Base-by-base conservation (phyloP, 30 jellyfish, hydroid and myxozoan genomes). In the Hydra vulgaris region DNA sequence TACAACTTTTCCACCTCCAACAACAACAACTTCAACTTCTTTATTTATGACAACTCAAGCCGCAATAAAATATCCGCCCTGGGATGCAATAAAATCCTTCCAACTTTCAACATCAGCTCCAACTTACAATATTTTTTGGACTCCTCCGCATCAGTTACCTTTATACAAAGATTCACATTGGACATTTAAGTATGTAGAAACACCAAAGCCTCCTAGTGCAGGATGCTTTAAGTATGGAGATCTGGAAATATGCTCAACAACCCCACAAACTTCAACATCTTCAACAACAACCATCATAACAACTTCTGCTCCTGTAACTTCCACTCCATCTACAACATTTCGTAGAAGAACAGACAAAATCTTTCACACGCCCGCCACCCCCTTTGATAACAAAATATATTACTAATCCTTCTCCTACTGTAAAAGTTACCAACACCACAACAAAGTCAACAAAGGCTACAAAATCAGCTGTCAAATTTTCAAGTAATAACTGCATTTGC, bases 331-430 rank as follows among this genome's bases (percentile, higher is more conserved):
- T 17, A 53, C 85, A 8, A 73, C 7, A 25, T 18, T 25, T n/a
- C 23, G 27, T 27, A 15, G 53, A 23, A 53, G 68, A 0, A 66
- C 87, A 27, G n/a, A 80, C 87, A 1, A 80, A 80, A 25, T 71
- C 87, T 24, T 20, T 80, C 4, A 80, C 87, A 1, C 69, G 21
- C 18, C 83, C 87, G 17, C 70, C 83, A 18, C 87, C 83, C 20
- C 27, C 17, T 21, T n/a, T n/a, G n/a, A 20, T 74, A 15, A 80
- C 87, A 0, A 80, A 53, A 5, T 78, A 80, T 26, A 21, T 66
- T 69, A 80, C 87, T 12, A 23, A 80, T 19, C 71, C 87, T 17
- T 80, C 81, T 1, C 87, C 80, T 8, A 80, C 81, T 25, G 70
- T 27, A 4, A 53, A 76, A 18, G 12, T 18, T 54, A 20, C 80